Conservation (phyloP, 2,888 invertebrate species). For the Philaethria dido region DNA sequence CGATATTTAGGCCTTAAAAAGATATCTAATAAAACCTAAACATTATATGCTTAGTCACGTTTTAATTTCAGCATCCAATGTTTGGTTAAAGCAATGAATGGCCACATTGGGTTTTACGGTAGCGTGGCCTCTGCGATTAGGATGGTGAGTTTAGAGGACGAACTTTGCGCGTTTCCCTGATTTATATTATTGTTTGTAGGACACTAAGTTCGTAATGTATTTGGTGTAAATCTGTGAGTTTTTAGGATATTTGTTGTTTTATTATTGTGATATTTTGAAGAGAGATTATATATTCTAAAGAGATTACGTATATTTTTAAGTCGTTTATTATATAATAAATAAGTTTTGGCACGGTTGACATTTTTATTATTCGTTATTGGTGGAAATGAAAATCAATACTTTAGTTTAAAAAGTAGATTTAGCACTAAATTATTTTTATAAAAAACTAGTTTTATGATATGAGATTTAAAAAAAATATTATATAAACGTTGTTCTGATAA, state of each 20-base stretch:
- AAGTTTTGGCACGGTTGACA: too few species aligned
- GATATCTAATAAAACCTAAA: not conserved
- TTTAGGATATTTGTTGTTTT: not conserved
- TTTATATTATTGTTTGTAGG: conserved; percentile 2
- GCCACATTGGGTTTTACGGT: conserved; percentile 58
- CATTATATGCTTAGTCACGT: conserved; percentile 25
- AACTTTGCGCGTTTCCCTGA: not conserved
- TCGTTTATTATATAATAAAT: too few species aligned
- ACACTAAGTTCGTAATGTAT: not conserved
- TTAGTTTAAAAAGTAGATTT: too few species aligned
- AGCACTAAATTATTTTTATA: too few species aligned
- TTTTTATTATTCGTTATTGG: too few species aligned
- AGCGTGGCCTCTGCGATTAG: conserved; percentile 56
- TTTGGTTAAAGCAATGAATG: conserved; percentile 31
- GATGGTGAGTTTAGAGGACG: conserved; percentile 2
- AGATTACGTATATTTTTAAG: too few species aligned
- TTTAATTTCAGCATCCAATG: conserved; percentile 17
- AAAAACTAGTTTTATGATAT: too few species aligned
- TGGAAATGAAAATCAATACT: too few species aligned
- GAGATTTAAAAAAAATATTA: too few species aligned
- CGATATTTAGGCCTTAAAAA: not conserved
- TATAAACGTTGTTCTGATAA: too few species aligned
- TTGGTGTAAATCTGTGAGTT: not conserved
- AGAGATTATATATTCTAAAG: too few species aligned
- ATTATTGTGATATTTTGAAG: too few species aligned